Evolutionary conservation across 2,888 invertebrate species (phyloP).

Genomic region (Ectobius pallidus): DNA sequence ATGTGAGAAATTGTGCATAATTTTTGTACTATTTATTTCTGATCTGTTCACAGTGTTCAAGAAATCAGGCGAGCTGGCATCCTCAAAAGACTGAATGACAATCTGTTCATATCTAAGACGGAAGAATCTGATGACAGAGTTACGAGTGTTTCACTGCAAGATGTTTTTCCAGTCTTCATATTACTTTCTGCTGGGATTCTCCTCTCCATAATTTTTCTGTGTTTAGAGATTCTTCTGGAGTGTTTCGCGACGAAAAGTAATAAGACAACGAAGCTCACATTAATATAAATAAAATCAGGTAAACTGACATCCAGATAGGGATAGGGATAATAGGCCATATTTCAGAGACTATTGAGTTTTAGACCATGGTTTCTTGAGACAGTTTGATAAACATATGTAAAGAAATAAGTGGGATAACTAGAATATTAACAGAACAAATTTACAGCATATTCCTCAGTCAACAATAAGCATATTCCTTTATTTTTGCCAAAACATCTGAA

Average conservation of each 20-base stretch:
- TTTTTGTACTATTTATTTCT: background rate
- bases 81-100: background rate
- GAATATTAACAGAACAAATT: no score
- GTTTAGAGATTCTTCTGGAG: background rate
- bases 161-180: background rate
- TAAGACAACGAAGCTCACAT: background rate
- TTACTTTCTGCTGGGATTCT: background rate
- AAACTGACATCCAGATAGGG: background rate
- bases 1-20: background rate
- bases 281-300: no score
- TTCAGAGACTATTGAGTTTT: no score
- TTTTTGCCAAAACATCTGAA: no score
- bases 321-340: no score
- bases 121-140: background rate
- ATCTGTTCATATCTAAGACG: background rate
- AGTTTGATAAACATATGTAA: no score
- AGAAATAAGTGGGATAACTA: no score
- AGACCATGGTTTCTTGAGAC: no score
- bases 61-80: background rate
- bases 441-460: no score
- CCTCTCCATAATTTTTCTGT: background rate
- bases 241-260: background rate
- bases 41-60: background rate
- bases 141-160: background rate
- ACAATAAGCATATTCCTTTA: no score